Evolutionary conservation across 2,113 vertebrate species (phyloP).

Genomic region (Pantherophis guttatus): DNA sequence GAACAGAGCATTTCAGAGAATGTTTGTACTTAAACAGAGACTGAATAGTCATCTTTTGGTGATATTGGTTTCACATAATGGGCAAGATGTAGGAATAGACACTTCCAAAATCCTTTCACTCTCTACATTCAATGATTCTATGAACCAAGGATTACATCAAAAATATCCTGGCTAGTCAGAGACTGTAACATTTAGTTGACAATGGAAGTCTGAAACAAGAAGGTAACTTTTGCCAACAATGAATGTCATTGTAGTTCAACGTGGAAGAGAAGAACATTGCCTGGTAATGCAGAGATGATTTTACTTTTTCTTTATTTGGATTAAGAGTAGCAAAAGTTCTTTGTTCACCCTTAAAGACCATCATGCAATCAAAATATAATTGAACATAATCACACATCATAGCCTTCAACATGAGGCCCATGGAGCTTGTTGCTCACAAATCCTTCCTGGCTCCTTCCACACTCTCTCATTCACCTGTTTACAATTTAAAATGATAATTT

Average conservation of each 20-base stretch:
- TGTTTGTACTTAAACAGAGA: background rate
- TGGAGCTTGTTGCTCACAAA: too few relatives aligned
- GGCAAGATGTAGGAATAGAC: background rate
- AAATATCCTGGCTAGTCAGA: background rate
- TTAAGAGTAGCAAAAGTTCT: too few relatives aligned
- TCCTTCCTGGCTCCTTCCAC: too few relatives aligned
- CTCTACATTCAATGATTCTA: background rate
- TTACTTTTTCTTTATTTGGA: too few relatives aligned
- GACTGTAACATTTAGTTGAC: background rate
- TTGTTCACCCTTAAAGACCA: too few relatives aligned
- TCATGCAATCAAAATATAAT: too few relatives aligned
- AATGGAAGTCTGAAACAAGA: background rate
- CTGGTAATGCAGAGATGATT: too few relatives aligned
- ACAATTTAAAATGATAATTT: too few relatives aligned
- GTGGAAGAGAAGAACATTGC: background rate
- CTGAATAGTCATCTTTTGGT: background rate
- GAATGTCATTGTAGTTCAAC: background rate
- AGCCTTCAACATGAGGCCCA: too few relatives aligned
- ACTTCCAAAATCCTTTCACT: background rate
- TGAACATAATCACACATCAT: too few relatives aligned
- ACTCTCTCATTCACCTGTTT: too few relatives aligned
- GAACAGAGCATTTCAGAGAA: background rate
- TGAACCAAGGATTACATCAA: background rate
- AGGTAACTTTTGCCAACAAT: background rate
- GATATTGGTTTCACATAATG: background rate